Conservation (phyloP, 2,888 invertebrate species). For the Microplitis deprimator region DNA sequence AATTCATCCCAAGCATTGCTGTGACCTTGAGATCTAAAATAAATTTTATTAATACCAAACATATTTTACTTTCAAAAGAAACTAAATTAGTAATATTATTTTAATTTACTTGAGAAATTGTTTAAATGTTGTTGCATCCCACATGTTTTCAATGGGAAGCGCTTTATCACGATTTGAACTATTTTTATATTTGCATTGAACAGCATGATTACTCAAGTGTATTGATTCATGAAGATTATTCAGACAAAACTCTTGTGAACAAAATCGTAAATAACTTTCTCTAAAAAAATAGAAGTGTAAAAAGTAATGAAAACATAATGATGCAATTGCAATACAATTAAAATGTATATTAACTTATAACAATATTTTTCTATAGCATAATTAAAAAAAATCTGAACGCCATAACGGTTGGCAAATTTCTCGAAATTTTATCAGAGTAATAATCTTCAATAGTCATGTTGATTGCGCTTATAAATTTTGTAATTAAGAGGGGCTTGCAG, state of each 20-base stretch:
- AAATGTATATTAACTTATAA: too few relatives aligned
- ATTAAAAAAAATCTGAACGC: too few relatives aligned
- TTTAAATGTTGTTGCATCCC: conserved; percentile 90
- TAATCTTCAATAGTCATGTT: too few relatives aligned
- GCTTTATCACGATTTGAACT: conserved; percentile 80
- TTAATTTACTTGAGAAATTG: conserved; percentile 69
- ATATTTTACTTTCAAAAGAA: background rate
- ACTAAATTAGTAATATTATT: background rate
- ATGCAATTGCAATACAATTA: background rate
- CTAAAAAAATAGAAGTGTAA: conserved; percentile 71
- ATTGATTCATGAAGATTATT: conserved; percentile 92
- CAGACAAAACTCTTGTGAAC: conserved; percentile 89
- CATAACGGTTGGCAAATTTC: too few relatives aligned
- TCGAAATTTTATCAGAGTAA: too few relatives aligned
- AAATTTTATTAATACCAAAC: conserved; percentile 5
- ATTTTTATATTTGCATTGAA: conserved; percentile 90
- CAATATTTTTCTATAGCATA: too few relatives aligned
- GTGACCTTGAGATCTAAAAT: conserved; percentile 80
- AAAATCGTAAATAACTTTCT: conserved; percentile 93
- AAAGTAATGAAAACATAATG: conserved; percentile 5
- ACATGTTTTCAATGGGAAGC: conserved; percentile 94
- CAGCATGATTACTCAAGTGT: conserved; percentile 93
- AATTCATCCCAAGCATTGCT: conserved; percentile 85
- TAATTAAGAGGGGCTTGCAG: too few relatives aligned
- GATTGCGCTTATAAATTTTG: too few relatives aligned